Evolutionary conservation across 2,113 vertebrate species (phyloP).

Genomic region (Chloropsis cyanopogon): DNA sequence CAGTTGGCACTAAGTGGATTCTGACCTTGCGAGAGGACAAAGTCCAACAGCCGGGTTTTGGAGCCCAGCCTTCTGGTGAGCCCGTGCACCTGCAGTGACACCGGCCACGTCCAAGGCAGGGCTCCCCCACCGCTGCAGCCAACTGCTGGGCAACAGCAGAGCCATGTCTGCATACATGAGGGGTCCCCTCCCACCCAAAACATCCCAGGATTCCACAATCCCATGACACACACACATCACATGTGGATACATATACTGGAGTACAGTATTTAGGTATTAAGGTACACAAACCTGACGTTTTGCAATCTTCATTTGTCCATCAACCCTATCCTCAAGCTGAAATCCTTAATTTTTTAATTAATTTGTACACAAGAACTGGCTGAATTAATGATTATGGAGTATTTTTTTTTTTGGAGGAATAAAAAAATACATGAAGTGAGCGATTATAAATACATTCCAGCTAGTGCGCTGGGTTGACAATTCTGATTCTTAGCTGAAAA

Average conservation of each 20-base stretch:
- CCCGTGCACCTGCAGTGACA: not conserved
- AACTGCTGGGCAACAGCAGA: not conserved
- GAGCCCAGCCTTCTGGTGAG: not conserved
- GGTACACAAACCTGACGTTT: not conserved
- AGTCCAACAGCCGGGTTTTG: slow-evolving; percentile 13
- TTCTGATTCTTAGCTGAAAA: not conserved
- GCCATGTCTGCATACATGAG: not conserved
- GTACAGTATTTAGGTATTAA: not conserved
- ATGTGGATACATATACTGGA: fast-evolving
- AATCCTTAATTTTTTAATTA: not conserved
- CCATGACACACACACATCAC: fast-evolving
- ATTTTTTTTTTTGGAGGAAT: not conserved
- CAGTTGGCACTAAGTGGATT: slow-evolving; percentile 66
- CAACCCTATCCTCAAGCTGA: not conserved
- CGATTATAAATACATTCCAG: not conserved
- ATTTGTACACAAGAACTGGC: not conserved
- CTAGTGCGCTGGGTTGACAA: not conserved
- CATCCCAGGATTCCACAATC: not conserved
- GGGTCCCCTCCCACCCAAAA: not conserved
- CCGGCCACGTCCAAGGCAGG: not conserved
- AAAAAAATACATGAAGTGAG: not conserved
- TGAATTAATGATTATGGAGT: not conserved
- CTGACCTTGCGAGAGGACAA: not conserved
- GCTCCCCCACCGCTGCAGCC: not conserved
- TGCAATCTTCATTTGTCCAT: not conserved